Conservation (phyloP, 2,888 invertebrate genomes). For the Panzeria rudis region DNA sequence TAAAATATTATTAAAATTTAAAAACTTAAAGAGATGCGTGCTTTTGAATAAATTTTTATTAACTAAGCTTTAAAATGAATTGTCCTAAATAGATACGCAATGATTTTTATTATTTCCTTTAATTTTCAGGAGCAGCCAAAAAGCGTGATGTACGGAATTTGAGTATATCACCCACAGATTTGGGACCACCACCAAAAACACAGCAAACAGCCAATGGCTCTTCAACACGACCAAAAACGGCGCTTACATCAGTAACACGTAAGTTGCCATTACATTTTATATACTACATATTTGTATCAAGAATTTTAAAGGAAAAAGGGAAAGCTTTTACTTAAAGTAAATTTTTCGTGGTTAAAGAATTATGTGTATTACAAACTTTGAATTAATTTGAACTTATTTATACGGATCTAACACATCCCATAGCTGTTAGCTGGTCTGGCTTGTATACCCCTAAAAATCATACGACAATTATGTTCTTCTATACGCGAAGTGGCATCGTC, state of each 20-base stretch:
- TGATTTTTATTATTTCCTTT: conserved; percentile 6
- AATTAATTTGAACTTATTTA: too few relatives aligned
- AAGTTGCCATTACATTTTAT: conserved; percentile 75
- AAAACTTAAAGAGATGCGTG: conserved; percentile 39
- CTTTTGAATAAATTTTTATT: conserved; percentile 33
- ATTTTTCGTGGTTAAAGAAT: too few relatives aligned
- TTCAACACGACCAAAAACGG: conserved; percentile 80
- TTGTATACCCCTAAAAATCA: conserved; percentile 87
- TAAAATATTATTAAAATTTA: conserved; percentile 16
- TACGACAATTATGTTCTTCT: conserved; percentile 89
- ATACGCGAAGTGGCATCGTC: conserved; percentile 86
- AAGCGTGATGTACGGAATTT: conserved; percentile 84
- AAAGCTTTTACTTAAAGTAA: too few relatives aligned
- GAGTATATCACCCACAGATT: conserved; percentile 84
- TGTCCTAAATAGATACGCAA: background rate
- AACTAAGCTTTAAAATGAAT: conserved; percentile 6
- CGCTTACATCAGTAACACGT: conserved; percentile 80
- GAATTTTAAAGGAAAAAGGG: background rate
- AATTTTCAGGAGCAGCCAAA: conserved; percentile 83
- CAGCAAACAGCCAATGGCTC: conserved; percentile 82
- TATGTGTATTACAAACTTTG: too few relatives aligned
- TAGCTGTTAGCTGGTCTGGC: conserved; percentile 88
- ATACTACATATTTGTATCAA: background rate
- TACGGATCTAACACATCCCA: conserved; percentile 84
- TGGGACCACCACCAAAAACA: conserved; percentile 84